Conservation (phyloP, 92 coral and sea anemone genomes). For the Heliopora coerulea region DNA sequence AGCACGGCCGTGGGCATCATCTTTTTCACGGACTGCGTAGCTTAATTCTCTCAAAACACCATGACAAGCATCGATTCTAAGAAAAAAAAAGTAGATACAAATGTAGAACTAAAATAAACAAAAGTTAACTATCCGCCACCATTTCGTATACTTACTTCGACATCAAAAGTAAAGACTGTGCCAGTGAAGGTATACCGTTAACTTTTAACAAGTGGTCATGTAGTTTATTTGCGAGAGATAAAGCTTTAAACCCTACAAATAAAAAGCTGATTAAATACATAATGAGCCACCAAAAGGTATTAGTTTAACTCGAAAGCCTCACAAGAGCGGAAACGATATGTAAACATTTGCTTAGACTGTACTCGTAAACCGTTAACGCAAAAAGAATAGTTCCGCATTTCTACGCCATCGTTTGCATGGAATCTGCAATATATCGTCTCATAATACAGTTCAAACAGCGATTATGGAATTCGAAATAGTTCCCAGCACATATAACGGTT, state of each 20-base stretch:
- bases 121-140: neutral
- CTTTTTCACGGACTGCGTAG: conserved; percentile 66
- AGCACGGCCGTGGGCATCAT: conserved; percentile 81
- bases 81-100: neutral
- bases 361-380: too few relatives aligned
- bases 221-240: conserved; percentile 70
- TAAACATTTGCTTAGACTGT: too few relatives aligned
- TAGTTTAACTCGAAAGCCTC: too few relatives aligned
- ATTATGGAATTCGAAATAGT: too few relatives aligned
- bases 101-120: neutral
- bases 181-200: conserved; percentile 77
- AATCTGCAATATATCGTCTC: too few relatives aligned
- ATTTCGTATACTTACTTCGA: conserved; percentile 60
- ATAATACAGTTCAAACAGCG: too few relatives aligned
- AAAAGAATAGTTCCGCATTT: too few relatives aligned
- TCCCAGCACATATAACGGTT: too few relatives aligned
- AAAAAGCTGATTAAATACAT: too few relatives aligned
- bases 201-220: conserved; percentile 81
- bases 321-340: too few relatives aligned
- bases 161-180: conserved; percentile 66
- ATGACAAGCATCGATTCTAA: conserved; percentile 66
- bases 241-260: conserved; percentile 61
- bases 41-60: conserved; percentile 81
- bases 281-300: too few relatives aligned
- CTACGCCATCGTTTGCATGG: too few relatives aligned